Base-by-base conservation (phyloP, 2,113 vertebrate species). In the Gobius niger region DNA sequence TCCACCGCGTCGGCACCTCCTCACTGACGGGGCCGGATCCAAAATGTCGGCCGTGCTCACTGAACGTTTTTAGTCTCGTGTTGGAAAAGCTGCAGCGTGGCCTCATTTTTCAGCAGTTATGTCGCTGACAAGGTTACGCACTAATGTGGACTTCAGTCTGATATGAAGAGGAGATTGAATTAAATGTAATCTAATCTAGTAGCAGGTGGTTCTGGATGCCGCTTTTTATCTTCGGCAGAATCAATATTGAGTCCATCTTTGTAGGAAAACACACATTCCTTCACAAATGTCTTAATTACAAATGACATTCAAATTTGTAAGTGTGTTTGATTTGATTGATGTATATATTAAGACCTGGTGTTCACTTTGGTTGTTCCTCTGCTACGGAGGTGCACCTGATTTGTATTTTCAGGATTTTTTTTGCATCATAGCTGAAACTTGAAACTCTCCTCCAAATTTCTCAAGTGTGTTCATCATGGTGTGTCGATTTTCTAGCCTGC, bases 1-100 rank as follows among this genome's bases (percentile, higher is more conserved):
- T 60, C 8, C 13, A 67, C 85, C 75, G 77, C 75, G 85, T 88
- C 85, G 85, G 85, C 83, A 81, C 34, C 70, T 83, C 62, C 80
- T 84, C 75, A 69, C 75, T 77, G 61, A 69, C 53, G 69, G 72
- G 49, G 59, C 65, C 44, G 46, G 47, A 72, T 70, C 68, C 72
- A 76, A 71, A 65, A 74, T 77, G 75, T 70, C 68, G 68, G 63
- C 63, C 70, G 24, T 56, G 65, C 78, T 76, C 50, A 7, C 70
- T 16, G 59, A 11, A 34, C 24, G 72, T 70, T 63, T 76, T 50
- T 18, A 9, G 19, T 16, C 40, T 4, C 14, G 13, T 16, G 51
- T 73, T 73, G 76, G 69, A 47, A 60, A 61, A 24, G 74, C 73
- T 78, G 56, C 47, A 73, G 12, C 14, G 2, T 53, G 67, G 53